Percentiles rank a stretch among this genome's conserved stretches.
Conservation (phyloP, 2,888 invertebrate genomes). For the Drosophila nr. fundita region DNA sequence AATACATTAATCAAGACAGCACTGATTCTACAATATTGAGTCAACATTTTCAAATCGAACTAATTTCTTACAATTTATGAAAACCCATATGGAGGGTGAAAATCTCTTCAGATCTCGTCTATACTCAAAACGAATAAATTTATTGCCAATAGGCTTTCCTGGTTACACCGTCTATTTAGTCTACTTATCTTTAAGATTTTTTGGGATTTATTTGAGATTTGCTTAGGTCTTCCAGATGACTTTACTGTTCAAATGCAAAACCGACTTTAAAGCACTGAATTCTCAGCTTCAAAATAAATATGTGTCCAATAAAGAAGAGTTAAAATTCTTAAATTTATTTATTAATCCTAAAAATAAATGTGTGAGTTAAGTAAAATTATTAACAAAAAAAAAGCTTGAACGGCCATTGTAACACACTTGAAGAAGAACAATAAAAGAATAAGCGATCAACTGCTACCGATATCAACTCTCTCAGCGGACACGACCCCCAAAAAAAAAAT, state of each 20-base stretch:
- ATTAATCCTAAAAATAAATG: not conserved
- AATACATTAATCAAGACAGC: not conserved
- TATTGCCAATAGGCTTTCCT: no score
- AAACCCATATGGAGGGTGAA: not conserved
- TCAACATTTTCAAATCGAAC: not conserved
- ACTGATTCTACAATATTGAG: not conserved
- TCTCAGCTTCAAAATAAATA: not conserved
- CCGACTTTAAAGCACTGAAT: not conserved
- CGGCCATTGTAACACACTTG: not conserved
- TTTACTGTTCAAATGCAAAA: not conserved
- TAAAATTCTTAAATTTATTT: not conserved
- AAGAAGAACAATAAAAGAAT: conserved; percentile 2
- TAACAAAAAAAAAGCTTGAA: not conserved
- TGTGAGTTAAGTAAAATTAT: not conserved
- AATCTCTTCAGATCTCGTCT: not conserved
- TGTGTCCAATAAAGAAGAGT: not conserved
- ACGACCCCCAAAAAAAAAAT: conserved; percentile 5
- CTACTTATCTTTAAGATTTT: not conserved
- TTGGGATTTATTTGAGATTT: not conserved
- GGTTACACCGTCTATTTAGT: not conserved
- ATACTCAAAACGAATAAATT: not conserved
- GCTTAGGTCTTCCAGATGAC: not conserved
- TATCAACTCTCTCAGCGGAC: conserved; percentile 4
- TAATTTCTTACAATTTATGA: not conserved
- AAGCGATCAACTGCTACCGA: conserved; percentile 12